These are phyloP conservation scores for Phalacrocorax carbo DNA, from an alignment of 2,113 vertebrate species.

Conservation along the genomic window DNA sequence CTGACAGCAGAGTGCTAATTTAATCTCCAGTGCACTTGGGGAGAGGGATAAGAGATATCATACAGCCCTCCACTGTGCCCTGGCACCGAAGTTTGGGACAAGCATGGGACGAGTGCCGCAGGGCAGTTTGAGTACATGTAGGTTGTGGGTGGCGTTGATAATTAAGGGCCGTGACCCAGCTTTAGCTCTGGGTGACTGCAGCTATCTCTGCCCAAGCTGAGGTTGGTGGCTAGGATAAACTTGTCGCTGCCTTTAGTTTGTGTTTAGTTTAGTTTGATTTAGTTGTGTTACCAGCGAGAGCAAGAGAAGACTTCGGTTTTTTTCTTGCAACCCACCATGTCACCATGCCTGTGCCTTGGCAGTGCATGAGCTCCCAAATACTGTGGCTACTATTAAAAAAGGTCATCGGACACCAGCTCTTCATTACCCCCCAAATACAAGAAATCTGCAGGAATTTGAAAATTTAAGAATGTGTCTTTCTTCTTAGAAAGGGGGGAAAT, in stretches of 20 bases:
- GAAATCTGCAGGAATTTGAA: not conserved
- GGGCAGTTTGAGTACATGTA: not conserved
- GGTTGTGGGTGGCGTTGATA: not conserved
- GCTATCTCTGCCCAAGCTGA: not conserved
- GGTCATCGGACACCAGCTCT: not conserved
- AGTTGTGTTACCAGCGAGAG: not conserved
- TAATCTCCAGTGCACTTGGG: not conserved
- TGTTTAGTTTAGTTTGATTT: not conserved
- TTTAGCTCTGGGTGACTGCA: not conserved
- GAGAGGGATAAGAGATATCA: not conserved
- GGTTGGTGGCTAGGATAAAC: not conserved
- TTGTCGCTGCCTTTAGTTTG: not conserved
- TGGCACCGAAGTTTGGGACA: not conserved
- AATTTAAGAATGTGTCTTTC: not conserved
- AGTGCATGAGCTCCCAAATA: not conserved
- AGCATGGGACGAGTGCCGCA: not conserved
- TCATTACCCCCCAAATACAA: accelerated
- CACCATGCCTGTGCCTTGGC: accelerated
- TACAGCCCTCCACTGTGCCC: not conserved
- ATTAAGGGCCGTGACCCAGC: not conserved
- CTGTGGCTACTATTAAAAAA: not conserved
- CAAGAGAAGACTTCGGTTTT: not conserved
- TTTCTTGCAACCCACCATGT: not conserved
- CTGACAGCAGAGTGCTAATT: not conserved
- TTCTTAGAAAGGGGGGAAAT: not conserved